These are phyloP conservation scores for Aplocera efformata DNA, from an alignment of 2,888 invertebrate genomes.

Conservation along the genomic window DNA sequence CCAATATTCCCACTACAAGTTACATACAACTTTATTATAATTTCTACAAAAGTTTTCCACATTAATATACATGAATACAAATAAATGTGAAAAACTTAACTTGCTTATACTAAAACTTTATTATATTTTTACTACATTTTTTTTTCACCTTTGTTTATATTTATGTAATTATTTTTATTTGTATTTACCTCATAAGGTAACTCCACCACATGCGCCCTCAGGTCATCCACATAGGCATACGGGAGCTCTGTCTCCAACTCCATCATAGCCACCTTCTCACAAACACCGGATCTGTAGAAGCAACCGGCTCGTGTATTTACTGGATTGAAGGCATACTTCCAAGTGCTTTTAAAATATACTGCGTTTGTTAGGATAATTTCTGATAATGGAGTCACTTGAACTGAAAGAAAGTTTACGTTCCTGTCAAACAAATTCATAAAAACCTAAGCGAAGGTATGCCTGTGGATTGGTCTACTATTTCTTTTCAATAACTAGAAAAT, in stretches of 20 bases:
- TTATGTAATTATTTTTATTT: not conserved
- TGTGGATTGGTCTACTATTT: no score
- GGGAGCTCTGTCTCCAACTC: constrained; percentile 76
- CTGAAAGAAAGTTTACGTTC: constrained; percentile 49
- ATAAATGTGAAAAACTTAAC: no score
- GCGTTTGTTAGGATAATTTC: constrained; percentile 82
- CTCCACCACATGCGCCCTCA: constrained; percentile 83
- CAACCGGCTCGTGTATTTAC: constrained; percentile 70
- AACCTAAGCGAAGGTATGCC: no score
- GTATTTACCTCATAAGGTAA: constrained; percentile 82
- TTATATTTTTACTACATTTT: no score
- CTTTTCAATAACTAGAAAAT: no score
- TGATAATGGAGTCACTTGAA: constrained; percentile 62
- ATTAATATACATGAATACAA: no score
- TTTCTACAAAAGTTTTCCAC: no score
- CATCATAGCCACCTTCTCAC: constrained; percentile 81
- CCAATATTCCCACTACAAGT: no score
- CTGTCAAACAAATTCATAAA: no score
- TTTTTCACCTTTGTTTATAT: no score
- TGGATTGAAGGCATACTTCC: constrained; percentile 80
- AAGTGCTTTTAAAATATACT: constrained; percentile 84
- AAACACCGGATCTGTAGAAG: constrained; percentile 71
- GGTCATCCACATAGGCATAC: constrained; percentile 75
- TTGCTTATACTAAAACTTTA: no score
- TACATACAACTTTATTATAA: no score